Percentiles rank a stretch among this genome's conserved stretches.
Evolutionary conservation across 1,140 invertebrate species (phyloP).

Genomic region (Nixonia krombeini): DNA sequence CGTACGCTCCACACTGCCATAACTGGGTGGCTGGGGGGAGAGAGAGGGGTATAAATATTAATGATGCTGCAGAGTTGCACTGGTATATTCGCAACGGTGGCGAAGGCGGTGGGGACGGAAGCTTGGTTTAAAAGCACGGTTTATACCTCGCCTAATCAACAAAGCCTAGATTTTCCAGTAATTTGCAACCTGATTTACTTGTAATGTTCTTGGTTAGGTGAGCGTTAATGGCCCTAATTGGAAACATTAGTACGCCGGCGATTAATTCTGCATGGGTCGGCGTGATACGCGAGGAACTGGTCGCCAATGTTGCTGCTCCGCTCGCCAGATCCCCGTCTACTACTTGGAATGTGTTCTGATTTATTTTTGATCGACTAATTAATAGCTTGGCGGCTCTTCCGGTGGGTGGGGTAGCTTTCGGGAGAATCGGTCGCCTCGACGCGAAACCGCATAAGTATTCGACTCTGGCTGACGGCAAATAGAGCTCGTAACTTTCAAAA

Average conservation of each 20-base stretch:
- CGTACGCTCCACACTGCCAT: slow-evolving; percentile 9
- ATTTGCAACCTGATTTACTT: slow-evolving; percentile 41
- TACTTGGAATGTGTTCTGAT: no score
- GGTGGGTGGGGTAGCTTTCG: no score
- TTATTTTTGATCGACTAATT: slow-evolving; percentile 7
- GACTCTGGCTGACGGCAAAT: slow-evolving; percentile 30
- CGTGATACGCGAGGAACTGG: no score
- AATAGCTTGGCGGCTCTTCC: slow-evolving; percentile 2
- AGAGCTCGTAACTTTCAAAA: slow-evolving; percentile 53
- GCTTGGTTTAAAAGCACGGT: slow-evolving; percentile 20
- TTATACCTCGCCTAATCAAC: slow-evolving; percentile 33
- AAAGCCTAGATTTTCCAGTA: slow-evolving; percentile 37
- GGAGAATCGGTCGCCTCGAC: slow-evolving; percentile 6
- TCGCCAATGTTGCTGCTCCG: no score
- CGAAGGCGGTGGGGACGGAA: slow-evolving; percentile 2
- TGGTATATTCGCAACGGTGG: no score
- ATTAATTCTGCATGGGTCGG: no score
- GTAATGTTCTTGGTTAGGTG: slow-evolving; percentile 23
- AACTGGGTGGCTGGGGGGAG: slow-evolving; percentile 15
- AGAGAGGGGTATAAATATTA: slow-evolving; percentile 38
- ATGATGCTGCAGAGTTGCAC: slow-evolving; percentile 2
- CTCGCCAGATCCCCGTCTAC: no score
- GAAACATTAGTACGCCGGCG: background rate
- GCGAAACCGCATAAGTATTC: slow-evolving; percentile 41
- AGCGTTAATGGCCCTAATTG: slow-evolving; percentile 1